Percentiles rank a stretch among this genome's conserved stretches.
Conservation (phyloP, 2,113 vertebrate genomes). For the Odocoileus hemionus region DNA sequence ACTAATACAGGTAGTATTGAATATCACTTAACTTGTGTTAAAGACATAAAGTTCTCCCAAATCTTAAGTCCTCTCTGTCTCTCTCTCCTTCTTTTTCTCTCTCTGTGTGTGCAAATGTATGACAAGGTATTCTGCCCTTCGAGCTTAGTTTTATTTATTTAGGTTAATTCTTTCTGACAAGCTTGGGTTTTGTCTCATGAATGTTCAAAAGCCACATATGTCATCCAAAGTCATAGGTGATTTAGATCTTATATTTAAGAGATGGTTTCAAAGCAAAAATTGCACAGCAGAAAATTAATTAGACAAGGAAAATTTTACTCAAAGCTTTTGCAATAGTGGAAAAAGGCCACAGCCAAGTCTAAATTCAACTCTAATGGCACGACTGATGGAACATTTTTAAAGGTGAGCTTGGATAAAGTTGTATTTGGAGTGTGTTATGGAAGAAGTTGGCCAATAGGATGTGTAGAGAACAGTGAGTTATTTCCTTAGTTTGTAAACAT, state of each 20-base stretch:
- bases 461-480: neutral
- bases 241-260: neutral
- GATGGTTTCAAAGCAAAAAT: neutral
- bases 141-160: neutral
- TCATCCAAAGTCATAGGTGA: neutral
- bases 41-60: neutral
- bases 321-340: neutral
- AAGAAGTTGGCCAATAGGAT: neutral
- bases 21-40: neutral
- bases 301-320: neutral
- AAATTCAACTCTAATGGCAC: neutral
- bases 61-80: neutral
- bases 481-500: neutral
- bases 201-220: neutral
- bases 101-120: too few relatives aligned
- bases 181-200: neutral
- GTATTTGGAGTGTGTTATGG: neutral
- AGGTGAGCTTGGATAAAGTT: rapidly evolving
- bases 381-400: neutral
- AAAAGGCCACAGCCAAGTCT: neutral
- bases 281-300: neutral
- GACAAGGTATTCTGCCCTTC: neutral
- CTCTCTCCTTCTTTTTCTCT: neutral
- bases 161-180: neutral
- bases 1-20: neutral